Evolutionary conservation across 1,140 invertebrate species (phyloP), one percentile per base, ranked within the genome.

Genomic region (Trypoxylus dichotomus): DNA sequence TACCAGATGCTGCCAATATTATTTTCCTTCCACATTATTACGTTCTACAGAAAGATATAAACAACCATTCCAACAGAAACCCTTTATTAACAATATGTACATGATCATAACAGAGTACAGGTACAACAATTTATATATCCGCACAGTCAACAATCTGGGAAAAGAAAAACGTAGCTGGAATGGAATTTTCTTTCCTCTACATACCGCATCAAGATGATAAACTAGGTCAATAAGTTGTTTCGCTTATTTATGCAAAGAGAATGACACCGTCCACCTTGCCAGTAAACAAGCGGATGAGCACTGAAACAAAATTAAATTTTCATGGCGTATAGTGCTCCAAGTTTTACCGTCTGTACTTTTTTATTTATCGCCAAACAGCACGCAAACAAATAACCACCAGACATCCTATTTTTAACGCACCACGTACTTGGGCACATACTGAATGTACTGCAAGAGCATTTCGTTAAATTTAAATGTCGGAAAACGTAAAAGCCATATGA

Each of bases 291-390:
- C 60, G 60, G 60, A 63, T 63, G 60, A 63, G 19, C 13, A 27
- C 60, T 63, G 60, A 63, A 63, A 63, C 60, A 63, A 24, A 63
- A 63, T 63, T 24, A 63, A 63, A 63, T 11, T 63, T 63, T 63
- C 60, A 63, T 63, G 10, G 60, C 25, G 60, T 24, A 24, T 63
- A 13, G 60, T 63, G 43, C 6, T 47, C 43, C 43, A 47, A 47
- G 43, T 47, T 47, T 47, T 47, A 47, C 25, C 60, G 60, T 25
- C 60, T 63, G 60, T 5, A 63, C 60, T 21, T 63, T 63, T 63
- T 63, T 27, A 25, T 63, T 63, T 63, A 63, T 63, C 43, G 43
- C 43, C 1, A 47, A 47, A 47, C 43, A 47, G 43, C 43, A 47
- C 8, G n/a, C 43, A 47, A 6, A 47, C 43, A 47, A 19, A 3